Base-by-base conservation (phyloP, 2,797 vertebrate species). In the Poeciliopsis presidionis region DNA sequence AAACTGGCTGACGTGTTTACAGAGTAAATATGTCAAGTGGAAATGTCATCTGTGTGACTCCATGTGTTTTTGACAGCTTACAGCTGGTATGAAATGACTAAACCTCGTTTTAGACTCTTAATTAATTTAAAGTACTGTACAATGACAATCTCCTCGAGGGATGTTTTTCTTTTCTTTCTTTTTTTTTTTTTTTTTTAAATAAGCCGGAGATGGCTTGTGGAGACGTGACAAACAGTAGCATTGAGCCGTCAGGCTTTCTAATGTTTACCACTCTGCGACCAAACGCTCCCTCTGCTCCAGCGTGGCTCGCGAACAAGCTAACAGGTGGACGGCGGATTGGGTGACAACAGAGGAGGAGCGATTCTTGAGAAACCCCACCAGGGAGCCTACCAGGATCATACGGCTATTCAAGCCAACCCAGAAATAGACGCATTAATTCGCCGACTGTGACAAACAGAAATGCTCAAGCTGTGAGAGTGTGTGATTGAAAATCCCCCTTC, bases 371-470 rank as follows among this genome's bases (percentile, higher is more conserved):
- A 94, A 94, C 84, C 89, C 93, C 95, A 91, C 87, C 76, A 84
- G 93, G 93, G 93, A 93, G 86, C 83, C 85, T 84, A 84, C 89
- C 82, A 85, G 86, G 84, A 91, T 93, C 92, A 89, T 86, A 89
- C 81, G 81, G 87, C 89, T 80, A 78, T 86, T 86, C 91, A 81
- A 72, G 90, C 90, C 82, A 72, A 47, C 85, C 87, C 92, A 90
- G 81, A 94, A 94, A 94, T 94, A 95, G 93, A 93, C 79, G 85
- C 91, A 85, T 92, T 94, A 85, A 92, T 92, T 94, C 87, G 88
- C 90, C 93, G 89, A 90, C 89, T 93, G 87, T 81, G 89, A 91
- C 91, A 86, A 93, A 92, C 91, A 92, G 85, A 90, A 88, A 87
- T 22, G 36, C 89, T 81, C 81, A 71, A 81, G 88, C 85, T 73